phyloP scores from a whole-genome alignment of 2,113 vertebrate genomes.

The Gnathonemus echidnorhynchus region DNA sequence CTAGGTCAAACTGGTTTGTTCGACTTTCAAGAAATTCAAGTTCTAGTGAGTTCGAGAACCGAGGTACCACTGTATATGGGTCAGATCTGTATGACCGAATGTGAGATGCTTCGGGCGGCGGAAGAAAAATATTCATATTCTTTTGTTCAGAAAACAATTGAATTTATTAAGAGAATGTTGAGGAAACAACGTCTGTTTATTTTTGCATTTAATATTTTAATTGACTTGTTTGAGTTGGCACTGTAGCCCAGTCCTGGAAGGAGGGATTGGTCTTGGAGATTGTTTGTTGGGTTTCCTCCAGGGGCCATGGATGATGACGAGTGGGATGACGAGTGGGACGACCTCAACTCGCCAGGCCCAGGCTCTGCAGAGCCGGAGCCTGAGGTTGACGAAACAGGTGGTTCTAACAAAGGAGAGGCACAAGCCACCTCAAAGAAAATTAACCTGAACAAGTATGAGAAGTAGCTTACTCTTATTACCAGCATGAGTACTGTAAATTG shows the following conservation, averaged over 20 bases:
- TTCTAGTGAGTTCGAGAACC: too few relatives aligned
- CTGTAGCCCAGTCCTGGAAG: background rate
- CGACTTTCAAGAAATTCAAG: too few relatives aligned
- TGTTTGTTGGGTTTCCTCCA: constrained; percentile 24
- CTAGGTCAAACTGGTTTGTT: too few relatives aligned
- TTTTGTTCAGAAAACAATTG: background rate
- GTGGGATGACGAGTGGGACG: constrained; percentile 99
- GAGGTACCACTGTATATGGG: background rate
- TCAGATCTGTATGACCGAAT: background rate
- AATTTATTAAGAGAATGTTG: background rate
- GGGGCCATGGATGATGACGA: constrained; percentile 84
- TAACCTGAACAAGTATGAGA: constrained; percentile 84
- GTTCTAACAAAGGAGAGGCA: constrained; percentile 67
- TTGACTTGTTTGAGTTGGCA: background rate
- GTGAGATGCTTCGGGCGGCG: background rate
- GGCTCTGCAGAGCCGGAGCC: constrained; percentile 65
- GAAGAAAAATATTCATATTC: background rate
- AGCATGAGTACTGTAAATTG: background rate
- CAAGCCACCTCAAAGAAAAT: constrained; percentile 84
- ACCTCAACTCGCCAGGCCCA: constrained; percentile 69
- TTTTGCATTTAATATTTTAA: background rate
- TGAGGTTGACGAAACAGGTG: constrained; percentile 70
- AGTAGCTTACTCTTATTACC: background rate
- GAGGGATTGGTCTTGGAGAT: background rate
- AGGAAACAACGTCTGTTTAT: background rate